Evolutionary conservation across 2,797 vertebrate genomes (phyloP).

Genomic region (Chrysocyon brachyurus): DNA sequence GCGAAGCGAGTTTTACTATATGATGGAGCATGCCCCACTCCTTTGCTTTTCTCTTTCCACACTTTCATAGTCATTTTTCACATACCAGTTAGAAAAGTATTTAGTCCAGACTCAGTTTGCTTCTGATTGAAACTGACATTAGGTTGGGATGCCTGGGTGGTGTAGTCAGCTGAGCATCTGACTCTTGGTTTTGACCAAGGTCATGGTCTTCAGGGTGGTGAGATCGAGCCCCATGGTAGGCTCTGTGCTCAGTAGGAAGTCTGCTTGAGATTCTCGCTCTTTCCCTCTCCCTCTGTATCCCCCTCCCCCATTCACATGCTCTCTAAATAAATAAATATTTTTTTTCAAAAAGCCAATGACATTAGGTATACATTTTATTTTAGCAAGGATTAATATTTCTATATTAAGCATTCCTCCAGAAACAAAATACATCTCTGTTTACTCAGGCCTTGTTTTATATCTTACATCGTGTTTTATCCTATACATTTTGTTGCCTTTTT

Average conservation of each 20-base stretch:
- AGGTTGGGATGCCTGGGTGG: neutral
- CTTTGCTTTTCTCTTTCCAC: neutral
- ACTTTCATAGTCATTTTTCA: neutral
- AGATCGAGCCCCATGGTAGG: neutral
- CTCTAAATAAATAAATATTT: neutral
- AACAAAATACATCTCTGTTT: neutral
- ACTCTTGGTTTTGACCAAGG: neutral
- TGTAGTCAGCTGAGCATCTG: neutral
- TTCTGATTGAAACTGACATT: neutral
- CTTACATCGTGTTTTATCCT: neutral
- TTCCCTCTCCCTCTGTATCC: neutral
- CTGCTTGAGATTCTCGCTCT: neutral
- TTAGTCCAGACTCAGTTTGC: neutral
- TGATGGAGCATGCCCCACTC: neutral
- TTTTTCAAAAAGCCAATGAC: neutral
- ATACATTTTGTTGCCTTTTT: neutral
- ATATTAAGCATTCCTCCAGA: neutral
- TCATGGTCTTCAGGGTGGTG: neutral
- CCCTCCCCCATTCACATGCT: neutral
- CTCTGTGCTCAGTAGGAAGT: neutral
- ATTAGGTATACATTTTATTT: neutral
- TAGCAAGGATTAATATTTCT: neutral
- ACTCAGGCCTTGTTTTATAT: neutral
- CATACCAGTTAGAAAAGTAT: neutral
- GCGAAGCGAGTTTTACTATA: neutral